phyloP scores from a whole-genome alignment of 2,888 invertebrate genomes.

The Elysia crispata region DNA sequence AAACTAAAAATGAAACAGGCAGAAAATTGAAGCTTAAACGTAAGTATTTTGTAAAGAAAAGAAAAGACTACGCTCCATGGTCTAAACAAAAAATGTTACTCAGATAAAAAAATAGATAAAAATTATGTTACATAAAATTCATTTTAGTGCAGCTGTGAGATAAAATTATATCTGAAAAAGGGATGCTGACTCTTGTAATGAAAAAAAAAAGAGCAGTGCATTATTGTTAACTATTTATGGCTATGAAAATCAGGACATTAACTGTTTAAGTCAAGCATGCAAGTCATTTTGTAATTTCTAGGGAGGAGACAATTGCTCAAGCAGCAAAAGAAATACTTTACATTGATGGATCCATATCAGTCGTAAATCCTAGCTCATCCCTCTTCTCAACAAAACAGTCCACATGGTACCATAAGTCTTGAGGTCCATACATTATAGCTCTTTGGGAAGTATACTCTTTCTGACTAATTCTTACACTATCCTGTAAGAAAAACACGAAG shows the following conservation, averaged over 20 bases:
- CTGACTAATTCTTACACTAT: slow-evolving; percentile 87
- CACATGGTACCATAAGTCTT: slow-evolving; percentile 93
- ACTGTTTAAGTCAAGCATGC: neutral
- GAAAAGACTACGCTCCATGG: no score
- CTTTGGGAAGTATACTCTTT: slow-evolving; percentile 90
- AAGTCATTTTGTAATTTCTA: no score
- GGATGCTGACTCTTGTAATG: no score
- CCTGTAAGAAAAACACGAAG: slow-evolving; percentile 76
- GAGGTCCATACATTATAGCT: slow-evolving; percentile 89
- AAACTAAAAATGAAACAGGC: no score
- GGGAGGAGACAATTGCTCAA: neutral
- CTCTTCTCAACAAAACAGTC: slow-evolving; percentile 91
- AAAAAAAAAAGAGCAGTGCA: no score
- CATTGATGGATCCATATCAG: slow-evolving; percentile 79
- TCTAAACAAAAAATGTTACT: no score
- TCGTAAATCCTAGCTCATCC: slow-evolving; percentile 83
- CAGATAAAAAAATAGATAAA: no score
- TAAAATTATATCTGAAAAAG: neutral
- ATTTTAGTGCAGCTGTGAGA: no score
- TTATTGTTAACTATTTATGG: neutral
- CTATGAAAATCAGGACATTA: neutral
- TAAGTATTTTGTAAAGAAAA: no score
- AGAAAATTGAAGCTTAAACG: no score
- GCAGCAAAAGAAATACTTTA: slow-evolving; percentile 55
- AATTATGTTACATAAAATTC: no score